Base-by-base conservation (phyloP, 2,888 invertebrate species). In the Ceriagrion tenellum region DNA sequence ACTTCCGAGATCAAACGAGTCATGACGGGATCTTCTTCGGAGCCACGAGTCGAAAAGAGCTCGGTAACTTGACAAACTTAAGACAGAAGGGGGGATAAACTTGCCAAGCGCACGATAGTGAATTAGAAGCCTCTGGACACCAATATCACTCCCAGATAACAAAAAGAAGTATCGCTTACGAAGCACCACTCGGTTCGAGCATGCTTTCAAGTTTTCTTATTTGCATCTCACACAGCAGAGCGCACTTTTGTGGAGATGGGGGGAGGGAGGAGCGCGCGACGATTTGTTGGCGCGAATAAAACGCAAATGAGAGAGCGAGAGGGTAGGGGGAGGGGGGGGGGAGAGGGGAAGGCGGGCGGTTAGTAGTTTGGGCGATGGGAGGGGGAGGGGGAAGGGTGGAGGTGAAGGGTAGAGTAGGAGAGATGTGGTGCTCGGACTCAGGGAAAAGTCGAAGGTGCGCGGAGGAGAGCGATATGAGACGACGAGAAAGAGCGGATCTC, bases 261-360 rank as follows among this genome's bases (percentile, higher is more conserved):
- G n/a, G n/a, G n/a, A n/a, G n/a, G 90, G 16, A 20, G 23, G 8
- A 63, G 23, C 56, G 90, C 30, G 90, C 6, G 91, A 59, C 59
- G 30, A 91, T 91, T 59, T 59, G 91, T 91, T 91, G 59, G 35
- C 91, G 35, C 20, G 63, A 8, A 56, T 59, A 91, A 91, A 91
- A 91, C 59, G 91, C 91, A 91, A 91, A 91, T 91, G 59, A 88
- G 35, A 40, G 35, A 35, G 88, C 35, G 47, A 59, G n/a, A n/a
- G n/a, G n/a, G n/a, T n/a, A n/a, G n/a, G n/a, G n/a, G n/a, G n/a
- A n/a, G n/a, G n/a, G n/a, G 59, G 18, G 59, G 59, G 40, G 35
- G n/a, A n/a, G n/a, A n/a, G n/a, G n/a, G n/a, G n/a, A n/a, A n/a
- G n/a, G n/a, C n/a, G n/a, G n/a, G n/a, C n/a, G n/a, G n/a, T n/a